Evolutionary conservation across 2,113 vertebrate genomes (phyloP).

Genomic region (Haemorhous mexicanus): DNA sequence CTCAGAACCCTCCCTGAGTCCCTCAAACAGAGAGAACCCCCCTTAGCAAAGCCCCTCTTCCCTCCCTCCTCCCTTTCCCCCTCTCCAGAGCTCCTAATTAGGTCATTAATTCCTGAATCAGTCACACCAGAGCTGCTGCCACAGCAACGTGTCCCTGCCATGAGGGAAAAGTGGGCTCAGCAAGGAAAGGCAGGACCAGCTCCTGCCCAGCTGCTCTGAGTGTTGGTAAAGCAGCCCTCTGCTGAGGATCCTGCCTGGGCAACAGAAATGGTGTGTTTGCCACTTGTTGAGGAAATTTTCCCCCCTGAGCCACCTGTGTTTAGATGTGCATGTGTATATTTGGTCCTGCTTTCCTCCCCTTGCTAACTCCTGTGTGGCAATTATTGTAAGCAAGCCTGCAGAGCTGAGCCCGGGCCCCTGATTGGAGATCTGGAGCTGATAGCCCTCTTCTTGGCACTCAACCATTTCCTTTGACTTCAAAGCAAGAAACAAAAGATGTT

Average conservation of each 20-base stretch:
- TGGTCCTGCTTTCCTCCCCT: background rate
- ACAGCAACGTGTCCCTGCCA: background rate
- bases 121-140: background rate
- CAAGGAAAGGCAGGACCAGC: background rate
- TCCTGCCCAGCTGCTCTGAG: background rate
- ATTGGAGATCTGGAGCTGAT: conserved; percentile 36
- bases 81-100: background rate
- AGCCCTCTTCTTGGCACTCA: conserved; percentile 23
- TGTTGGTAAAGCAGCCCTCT: background rate
- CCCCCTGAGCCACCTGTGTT: background rate
- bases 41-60: background rate
- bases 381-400: background rate
- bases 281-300: background rate
- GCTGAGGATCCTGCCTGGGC: background rate
- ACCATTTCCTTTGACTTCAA: conserved; percentile 60
- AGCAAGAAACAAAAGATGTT: conserved; percentile 71
- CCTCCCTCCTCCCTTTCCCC: background rate
- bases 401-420: background rate
- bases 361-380: background rate
- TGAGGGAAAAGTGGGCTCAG: background rate
- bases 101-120: conserved; percentile 40
- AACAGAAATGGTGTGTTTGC: background rate
- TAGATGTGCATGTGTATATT: background rate
- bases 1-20: background rate
- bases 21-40: background rate